Evolutionary conservation across 1,140 invertebrate genomes (phyloP), one percentile per base, ranked within the genome.

Genomic region (Epicauta chinensis): DNA sequence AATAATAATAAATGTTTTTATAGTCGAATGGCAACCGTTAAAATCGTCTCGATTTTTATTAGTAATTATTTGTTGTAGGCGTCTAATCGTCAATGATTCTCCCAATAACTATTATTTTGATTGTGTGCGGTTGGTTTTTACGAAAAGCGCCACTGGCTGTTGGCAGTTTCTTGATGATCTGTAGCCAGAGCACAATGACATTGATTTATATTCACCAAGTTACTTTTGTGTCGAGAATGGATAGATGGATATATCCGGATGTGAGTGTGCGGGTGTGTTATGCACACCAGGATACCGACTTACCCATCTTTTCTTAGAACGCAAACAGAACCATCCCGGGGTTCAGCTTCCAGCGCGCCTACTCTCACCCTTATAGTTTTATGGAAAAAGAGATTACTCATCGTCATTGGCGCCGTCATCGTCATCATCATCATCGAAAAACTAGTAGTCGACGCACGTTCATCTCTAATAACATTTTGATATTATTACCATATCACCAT

Each of bases 401-500:
- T 59, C n/a, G n/a, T n/a, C 54, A 38, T 44, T 13, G 15, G 51
- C n/a, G n/a, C n/a, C n/a, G n/a, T n/a, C n/a, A n/a, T n/a, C n/a
- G n/a, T n/a, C n/a, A n/a, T n/a, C n/a, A n/a, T n/a, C n/a, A n/a
- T n/a, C n/a, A n/a, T n/a, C n/a, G 50, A 23, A 23, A 41, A 31
- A 44, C 53, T 47, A 10, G 53, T 48, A 61, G 55, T 63, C 56
- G 37, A 23, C 17, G 56, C 64, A 66, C 64, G 64, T 62, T 42
- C 46, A 35, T 41, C 51, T 59, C 55, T 65, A 67, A 67, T 65
- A 65, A 64, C 63, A 62, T 67, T 65, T 63, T 64, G 63, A 65
- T 65, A 67, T 67, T 64, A 66, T 66, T 65, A 67, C 65, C 59
- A 63, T 67, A 67, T 65, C 63, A 66, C 58, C 53, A 57, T 59